Evolutionary conservation across 1,140 invertebrate genomes (phyloP).

Genomic region (Schlechtendalia chinensis): DNA sequence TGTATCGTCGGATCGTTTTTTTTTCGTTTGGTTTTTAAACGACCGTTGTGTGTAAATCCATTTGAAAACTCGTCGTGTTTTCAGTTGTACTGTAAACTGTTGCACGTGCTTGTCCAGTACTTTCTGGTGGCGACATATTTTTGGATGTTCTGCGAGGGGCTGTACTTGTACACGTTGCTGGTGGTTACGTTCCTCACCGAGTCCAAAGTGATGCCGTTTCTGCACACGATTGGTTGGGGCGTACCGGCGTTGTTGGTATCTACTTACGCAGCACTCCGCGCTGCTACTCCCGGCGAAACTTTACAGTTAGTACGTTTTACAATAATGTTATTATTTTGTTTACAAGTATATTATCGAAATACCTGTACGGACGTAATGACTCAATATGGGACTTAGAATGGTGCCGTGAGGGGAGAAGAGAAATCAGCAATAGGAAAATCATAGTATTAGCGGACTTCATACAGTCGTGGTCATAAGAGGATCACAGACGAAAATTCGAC

Average conservation of each 20-base stretch:
- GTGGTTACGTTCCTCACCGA: slow-evolving; percentile 73
- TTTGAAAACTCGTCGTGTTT: too few species aligned
- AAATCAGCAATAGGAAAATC: too few species aligned
- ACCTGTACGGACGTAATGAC: too few species aligned
- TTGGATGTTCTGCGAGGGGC: slow-evolving; percentile 80
- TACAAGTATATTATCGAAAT: too few species aligned
- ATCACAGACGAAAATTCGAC: too few species aligned
- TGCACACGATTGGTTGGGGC: slow-evolving; percentile 73
- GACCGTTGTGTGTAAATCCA: background rate
- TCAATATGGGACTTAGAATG: too few species aligned
- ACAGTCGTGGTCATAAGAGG: too few species aligned
- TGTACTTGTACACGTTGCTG: slow-evolving; percentile 77
- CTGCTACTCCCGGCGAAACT: slow-evolving; percentile 51
- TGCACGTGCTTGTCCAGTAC: slow-evolving; percentile 61
- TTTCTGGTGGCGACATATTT: slow-evolving; percentile 75
- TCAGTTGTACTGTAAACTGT: slow-evolving; percentile 54
- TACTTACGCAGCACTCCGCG: slow-evolving; percentile 52
- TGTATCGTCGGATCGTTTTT: background rate
- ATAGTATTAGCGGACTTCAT: too few species aligned
- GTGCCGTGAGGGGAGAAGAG: too few species aligned
- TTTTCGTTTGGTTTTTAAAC: background rate
- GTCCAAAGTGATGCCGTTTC: slow-evolving; percentile 63
- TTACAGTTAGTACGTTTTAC: slow-evolving; percentile 52
- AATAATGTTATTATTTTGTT: too few species aligned
- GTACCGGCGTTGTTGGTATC: slow-evolving; percentile 53